These are phyloP conservation scores for Marmota monax DNA, from an alignment of 2,113 vertebrate species.

Conservation along the genomic window DNA sequence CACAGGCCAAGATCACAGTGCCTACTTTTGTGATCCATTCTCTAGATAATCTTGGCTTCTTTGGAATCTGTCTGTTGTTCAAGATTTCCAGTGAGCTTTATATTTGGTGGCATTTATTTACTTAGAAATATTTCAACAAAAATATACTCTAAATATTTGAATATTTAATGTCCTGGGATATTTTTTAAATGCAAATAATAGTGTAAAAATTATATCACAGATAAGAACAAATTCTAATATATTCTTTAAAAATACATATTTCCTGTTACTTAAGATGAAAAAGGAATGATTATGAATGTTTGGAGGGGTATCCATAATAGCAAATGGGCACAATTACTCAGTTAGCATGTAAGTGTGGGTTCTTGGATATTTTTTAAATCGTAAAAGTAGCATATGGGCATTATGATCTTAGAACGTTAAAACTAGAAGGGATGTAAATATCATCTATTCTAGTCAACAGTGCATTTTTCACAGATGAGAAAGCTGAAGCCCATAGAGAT, in stretches of 20 bases:
- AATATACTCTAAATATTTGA: conserved; percentile 31
- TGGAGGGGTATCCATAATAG: neutral
- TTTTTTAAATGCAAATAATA: conserved; percentile 23
- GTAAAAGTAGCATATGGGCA: conserved; percentile 65
- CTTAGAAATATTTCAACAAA: conserved; percentile 43
- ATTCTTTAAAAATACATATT: neutral
- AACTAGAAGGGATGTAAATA: conserved; percentile 69
- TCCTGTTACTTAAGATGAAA: neutral
- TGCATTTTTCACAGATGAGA: conserved; percentile 65
- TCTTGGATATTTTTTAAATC: conserved; percentile 55
- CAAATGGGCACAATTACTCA: neutral
- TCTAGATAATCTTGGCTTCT: neutral
- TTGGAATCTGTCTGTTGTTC: neutral
- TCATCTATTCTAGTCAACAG: conserved; percentile 69
- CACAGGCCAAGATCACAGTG: neutral
- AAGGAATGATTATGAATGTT: conserved; percentile 30
- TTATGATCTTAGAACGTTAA: conserved; percentile 71
- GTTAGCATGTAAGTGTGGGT: conserved; percentile 23
- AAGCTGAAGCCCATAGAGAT: conserved; percentile 1
- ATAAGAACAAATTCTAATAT: conserved; percentile 47
- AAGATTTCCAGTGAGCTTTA: conserved; percentile 27
- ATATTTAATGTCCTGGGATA: conserved; percentile 20
- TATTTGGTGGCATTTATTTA: conserved; percentile 37
- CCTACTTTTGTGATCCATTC: neutral
- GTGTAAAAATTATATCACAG: conserved; percentile 16